These are phyloP conservation scores for Acropternis orthonyx DNA, from an alignment of 2,797 vertebrate species.

Conservation along the genomic window DNA sequence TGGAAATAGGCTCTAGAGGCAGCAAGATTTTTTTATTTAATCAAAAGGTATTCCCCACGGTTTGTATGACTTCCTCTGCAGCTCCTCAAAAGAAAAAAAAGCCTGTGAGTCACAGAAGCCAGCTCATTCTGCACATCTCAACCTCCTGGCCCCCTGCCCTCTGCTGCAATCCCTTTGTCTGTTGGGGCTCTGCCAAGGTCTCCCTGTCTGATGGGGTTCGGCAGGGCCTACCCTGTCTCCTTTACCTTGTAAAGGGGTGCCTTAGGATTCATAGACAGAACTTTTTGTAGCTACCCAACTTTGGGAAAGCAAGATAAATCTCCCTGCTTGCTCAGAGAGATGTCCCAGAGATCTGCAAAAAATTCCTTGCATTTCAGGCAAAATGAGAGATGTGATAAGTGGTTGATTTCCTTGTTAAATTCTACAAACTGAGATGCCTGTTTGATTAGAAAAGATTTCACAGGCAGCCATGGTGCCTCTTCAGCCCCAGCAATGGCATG, in stretches of 20 bases:
- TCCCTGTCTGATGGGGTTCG: not conserved
- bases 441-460: not conserved
- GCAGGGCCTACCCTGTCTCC: not conserved
- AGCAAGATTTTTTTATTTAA: not conserved
- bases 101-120: slow-evolving; percentile 9
- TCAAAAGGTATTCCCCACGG: not conserved
- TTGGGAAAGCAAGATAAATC: not conserved
- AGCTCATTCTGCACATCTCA: not conserved
- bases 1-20: not conserved
- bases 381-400: not conserved
- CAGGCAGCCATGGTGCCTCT: not conserved
- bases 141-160: not conserved
- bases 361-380: not conserved
- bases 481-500: not conserved
- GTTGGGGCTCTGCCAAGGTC: not conserved
- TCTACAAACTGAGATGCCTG: not conserved
- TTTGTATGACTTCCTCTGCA: not conserved
- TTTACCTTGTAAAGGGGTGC: not conserved
- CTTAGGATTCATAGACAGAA: not conserved
- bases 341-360: not conserved
- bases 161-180: not conserved
- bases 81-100: not conserved
- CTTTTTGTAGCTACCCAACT: not conserved
- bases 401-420: not conserved
- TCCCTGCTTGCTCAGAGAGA: not conserved